A percentile compares a stretch with the other conserved stretches of the same genome.
Conservation (phyloP, 2,113 vertebrate genomes). For the Dendropsophus ebraccatus region DNA sequence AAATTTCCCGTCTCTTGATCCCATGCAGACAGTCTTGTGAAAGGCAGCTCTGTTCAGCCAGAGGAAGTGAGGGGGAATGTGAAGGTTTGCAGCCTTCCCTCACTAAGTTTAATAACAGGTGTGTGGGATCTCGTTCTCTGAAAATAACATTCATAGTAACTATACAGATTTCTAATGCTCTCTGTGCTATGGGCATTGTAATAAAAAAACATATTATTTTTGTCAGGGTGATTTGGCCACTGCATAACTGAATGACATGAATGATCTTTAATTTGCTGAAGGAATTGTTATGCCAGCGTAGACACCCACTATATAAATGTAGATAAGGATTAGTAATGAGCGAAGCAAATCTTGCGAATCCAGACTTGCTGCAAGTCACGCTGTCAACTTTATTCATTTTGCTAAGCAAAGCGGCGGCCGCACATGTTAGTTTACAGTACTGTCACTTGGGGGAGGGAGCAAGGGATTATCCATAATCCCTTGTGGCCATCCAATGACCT, state of each 20-base stretch:
- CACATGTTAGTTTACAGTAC: too few relatives aligned
- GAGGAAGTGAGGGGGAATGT: conserved; percentile 8
- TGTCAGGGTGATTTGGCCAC: not conserved
- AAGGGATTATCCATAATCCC: too few relatives aligned
- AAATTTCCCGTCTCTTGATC: conserved; percentile 52
- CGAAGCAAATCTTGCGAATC: too few relatives aligned
- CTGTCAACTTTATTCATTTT: too few relatives aligned
- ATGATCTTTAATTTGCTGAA: not conserved
- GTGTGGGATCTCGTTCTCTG: not conserved
- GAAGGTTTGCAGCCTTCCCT: not conserved
- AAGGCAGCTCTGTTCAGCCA: conserved; percentile 35
- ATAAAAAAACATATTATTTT: not conserved
- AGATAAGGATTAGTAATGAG: not conserved
- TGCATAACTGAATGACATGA: not conserved
- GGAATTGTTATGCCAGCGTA: not conserved
- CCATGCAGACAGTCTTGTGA: conserved; percentile 51
- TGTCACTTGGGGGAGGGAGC: too few relatives aligned
- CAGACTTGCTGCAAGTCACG: too few relatives aligned
- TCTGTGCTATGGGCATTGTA: not conserved
- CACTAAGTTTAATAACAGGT: conserved; percentile 42
- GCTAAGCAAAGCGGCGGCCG: too few relatives aligned
- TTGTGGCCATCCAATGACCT: too few relatives aligned
- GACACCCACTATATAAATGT: not conserved
- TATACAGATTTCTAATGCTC: not conserved
- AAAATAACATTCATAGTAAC: not conserved